phyloP scores from a whole-genome alignment of 2,113 vertebrate genomes.

The Cathartes aura region DNA sequence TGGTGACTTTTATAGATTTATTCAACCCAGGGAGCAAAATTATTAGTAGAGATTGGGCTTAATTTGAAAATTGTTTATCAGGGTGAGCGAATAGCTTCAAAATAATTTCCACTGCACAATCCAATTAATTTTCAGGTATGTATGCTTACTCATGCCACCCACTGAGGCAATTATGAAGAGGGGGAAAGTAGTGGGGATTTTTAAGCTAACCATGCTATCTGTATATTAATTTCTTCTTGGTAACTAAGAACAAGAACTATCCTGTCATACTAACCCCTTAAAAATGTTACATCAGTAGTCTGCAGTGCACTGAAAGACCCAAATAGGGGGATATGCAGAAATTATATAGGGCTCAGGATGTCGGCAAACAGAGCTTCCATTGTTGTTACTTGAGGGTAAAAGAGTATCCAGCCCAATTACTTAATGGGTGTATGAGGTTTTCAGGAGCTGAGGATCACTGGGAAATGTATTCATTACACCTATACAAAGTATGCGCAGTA shows the following conservation, averaged over 20 bases:
- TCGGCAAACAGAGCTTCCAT: not conserved
- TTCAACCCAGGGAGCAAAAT: slow-evolving; percentile 60
- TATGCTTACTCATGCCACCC: slow-evolving; percentile 36
- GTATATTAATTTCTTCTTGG: not conserved
- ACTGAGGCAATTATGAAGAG: slow-evolving; percentile 37
- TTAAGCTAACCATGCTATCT: not conserved
- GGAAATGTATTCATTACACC: not conserved
- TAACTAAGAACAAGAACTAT: slow-evolving; percentile 23
- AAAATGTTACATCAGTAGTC: not conserved
- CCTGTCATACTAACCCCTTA: not conserved
- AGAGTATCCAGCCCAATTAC: not conserved
- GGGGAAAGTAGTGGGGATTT: not conserved
- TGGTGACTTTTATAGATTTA: slow-evolving; percentile 58
- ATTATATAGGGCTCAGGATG: not conserved
- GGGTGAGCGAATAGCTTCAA: slow-evolving; percentile 66
- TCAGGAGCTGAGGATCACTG: not conserved
- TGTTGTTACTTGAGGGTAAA: not conserved
- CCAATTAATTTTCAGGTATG: slow-evolving; percentile 68
- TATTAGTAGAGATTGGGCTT: slow-evolving; percentile 51
- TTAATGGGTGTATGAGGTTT: not conserved
- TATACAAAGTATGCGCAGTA: not conserved
- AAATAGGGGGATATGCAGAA: not conserved
- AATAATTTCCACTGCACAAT: slow-evolving; percentile 57
- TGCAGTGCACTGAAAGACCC: not conserved
- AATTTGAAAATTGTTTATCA: slow-evolving; percentile 66